phyloP scores from a whole-genome alignment of 2,113 vertebrate genomes.

The Gasterosteus nipponicus region DNA sequence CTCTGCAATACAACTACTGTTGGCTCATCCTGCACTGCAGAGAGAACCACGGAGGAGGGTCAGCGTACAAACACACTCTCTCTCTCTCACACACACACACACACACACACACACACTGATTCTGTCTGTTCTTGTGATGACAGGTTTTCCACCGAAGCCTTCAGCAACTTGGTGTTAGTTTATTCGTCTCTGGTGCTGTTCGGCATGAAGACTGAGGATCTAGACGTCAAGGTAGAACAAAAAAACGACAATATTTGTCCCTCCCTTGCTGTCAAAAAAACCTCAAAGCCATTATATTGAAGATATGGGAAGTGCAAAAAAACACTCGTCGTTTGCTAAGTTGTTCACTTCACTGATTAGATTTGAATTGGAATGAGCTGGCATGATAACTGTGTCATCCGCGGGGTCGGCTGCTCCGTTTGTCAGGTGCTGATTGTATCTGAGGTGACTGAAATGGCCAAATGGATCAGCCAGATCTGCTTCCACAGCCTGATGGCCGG shows the following conservation, averaged over 20 bases:
- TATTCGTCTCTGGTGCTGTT: conserved; percentile 87
- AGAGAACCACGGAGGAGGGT: conserved; percentile 71
- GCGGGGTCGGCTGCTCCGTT: not conserved
- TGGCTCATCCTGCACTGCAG: conserved; percentile 89
- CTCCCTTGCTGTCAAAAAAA: not conserved
- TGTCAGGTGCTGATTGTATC: conserved; percentile 85
- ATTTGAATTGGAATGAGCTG: not conserved
- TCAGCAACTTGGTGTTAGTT: conserved; percentile 85
- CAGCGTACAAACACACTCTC: conserved; percentile 22
- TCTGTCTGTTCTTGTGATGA: conserved; percentile 64
- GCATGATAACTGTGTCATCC: not conserved
- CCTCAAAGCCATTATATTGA: not conserved
- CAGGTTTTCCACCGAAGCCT: conserved; percentile 82
- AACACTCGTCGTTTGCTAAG: not conserved
- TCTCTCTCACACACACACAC: not conserved
- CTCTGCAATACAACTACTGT: conserved; percentile 89
- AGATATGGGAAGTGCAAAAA: too few species aligned
- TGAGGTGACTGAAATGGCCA: conserved; percentile 82
- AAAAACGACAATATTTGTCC: not conserved
- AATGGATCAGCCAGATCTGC: conserved; percentile 86
- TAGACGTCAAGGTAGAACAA: conserved; percentile 88
- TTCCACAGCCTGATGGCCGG: conserved; percentile 83
- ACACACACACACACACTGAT: not conserved
- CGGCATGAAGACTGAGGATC: conserved; percentile 84
- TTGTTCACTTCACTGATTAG: not conserved